Conservation (phyloP, 2,113 vertebrate species). For the Proteles cristata region DNA sequence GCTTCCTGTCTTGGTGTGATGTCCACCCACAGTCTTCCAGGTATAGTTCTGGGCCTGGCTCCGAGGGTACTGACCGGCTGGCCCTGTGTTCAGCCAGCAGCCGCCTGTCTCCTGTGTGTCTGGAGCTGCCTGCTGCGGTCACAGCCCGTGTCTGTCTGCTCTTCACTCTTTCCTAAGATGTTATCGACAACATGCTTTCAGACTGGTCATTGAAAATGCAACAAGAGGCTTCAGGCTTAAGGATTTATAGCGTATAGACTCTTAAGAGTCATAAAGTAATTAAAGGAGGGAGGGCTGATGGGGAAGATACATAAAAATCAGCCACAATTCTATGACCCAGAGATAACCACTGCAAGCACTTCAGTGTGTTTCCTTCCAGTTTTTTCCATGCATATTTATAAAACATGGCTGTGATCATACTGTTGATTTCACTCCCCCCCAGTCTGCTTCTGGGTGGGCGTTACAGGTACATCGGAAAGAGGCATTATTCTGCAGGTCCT, state of each 20-base stretch:
- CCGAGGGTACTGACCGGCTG: neutral
- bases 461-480: neutral
- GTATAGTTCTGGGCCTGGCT: neutral
- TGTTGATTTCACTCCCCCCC: neutral
- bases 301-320: conserved; percentile 6
- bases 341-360: neutral
- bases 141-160: neutral
- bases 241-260: neutral
- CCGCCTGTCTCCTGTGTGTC: neutral
- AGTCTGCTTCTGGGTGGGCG: neutral
- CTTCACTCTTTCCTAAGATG: neutral
- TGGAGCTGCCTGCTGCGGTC: neutral
- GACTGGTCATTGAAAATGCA: conserved; percentile 42
- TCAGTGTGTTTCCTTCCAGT: neutral
- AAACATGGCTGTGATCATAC: neutral
- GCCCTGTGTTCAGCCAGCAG: neutral
- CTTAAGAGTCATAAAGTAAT: conserved; percentile 33
- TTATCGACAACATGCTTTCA: conserved; percentile 23
- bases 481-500: neutral
- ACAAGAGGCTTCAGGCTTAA: neutral
- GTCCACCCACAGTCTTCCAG: neutral
- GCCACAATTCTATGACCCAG: neutral
- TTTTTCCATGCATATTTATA: neutral
- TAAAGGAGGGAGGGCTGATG: neutral
- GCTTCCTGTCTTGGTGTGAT: neutral